Conservation (phyloP, 2,888 invertebrate genomes). For the Lamproptera curius region DNA sequence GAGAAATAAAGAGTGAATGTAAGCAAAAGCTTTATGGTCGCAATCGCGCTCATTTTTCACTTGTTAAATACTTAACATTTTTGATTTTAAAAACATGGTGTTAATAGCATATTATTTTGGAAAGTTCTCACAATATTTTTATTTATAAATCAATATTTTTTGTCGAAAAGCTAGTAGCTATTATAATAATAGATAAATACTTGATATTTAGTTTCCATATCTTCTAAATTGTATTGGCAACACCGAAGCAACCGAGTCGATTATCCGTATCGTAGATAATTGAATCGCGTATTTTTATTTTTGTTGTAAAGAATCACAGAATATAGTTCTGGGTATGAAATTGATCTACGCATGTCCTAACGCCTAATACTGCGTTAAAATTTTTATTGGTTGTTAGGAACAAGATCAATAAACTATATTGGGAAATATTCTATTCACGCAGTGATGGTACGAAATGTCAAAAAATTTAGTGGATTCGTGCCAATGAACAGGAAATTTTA, state of each 20-base stretch:
- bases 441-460: constrained; percentile 71
- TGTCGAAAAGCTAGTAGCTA: too few relatives aligned
- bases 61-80: too few relatives aligned
- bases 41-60: too few relatives aligned
- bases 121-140: too few relatives aligned
- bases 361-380: background rate
- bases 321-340: constrained; percentile 15
- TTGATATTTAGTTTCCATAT: background rate
- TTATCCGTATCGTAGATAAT: constrained; percentile 25
- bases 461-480: constrained; percentile 65
- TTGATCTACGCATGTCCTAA: constrained; percentile 17
- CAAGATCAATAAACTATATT: constrained; percentile 14
- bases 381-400: background rate
- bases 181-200: background rate
- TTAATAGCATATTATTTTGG: too few relatives aligned
- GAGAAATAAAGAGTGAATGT: too few relatives aligned
- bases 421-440: constrained; percentile 35
- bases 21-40: too few relatives aligned
- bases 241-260: constrained; percentile 26
- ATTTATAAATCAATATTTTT: too few relatives aligned
- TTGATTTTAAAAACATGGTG: too few relatives aligned
- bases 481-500: constrained; percentile 57
- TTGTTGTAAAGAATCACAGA: constrained; percentile 25
- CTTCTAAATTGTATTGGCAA: constrained; percentile 9
- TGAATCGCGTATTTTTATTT: constrained; percentile 38